Percentiles rank a stretch among this genome's conserved stretches.
Evolutionary conservation across 2,113 vertebrate species (phyloP).

Genomic region (Mesoclemmys tuberculata): DNA sequence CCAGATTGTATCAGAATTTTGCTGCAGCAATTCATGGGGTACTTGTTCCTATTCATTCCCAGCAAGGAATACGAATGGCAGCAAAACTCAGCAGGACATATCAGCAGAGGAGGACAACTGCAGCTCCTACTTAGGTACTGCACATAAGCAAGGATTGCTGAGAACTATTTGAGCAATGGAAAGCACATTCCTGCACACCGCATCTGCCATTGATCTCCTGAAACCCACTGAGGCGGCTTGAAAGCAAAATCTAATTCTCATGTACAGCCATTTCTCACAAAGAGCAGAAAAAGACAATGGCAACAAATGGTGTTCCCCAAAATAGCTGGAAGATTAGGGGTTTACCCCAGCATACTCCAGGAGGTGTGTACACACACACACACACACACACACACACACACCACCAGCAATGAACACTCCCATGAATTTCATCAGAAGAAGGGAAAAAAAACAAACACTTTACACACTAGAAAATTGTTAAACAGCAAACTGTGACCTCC

Average conservation of each 20-base stretch:
- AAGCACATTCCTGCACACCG: accelerated
- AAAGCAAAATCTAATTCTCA: accelerated
- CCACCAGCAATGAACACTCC: background rate
- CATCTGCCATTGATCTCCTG: background rate
- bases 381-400: accelerated
- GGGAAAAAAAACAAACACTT: constrained; percentile 12
- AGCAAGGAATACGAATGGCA: accelerated
- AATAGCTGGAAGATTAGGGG: too few relatives aligned
- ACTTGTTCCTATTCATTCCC: background rate
- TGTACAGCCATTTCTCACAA: background rate
- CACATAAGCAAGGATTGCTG: background rate
- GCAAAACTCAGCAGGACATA: accelerated
- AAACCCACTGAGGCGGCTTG: background rate
- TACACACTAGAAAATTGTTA: constrained; percentile 28
- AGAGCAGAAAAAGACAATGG: background rate
- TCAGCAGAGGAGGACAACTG: accelerated
- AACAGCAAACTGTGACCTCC: background rate
- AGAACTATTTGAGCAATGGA: background rate
- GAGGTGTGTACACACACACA: background rate
- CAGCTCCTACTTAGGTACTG: accelerated
- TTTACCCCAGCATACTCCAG: background rate
- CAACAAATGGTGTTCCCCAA: background rate
- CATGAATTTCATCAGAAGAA: background rate
- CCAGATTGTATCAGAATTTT: background rate
- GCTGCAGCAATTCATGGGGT: background rate